Base-by-base conservation (phyloP, 2,797 vertebrate species). In the Sebastes hopkinsi region DNA sequence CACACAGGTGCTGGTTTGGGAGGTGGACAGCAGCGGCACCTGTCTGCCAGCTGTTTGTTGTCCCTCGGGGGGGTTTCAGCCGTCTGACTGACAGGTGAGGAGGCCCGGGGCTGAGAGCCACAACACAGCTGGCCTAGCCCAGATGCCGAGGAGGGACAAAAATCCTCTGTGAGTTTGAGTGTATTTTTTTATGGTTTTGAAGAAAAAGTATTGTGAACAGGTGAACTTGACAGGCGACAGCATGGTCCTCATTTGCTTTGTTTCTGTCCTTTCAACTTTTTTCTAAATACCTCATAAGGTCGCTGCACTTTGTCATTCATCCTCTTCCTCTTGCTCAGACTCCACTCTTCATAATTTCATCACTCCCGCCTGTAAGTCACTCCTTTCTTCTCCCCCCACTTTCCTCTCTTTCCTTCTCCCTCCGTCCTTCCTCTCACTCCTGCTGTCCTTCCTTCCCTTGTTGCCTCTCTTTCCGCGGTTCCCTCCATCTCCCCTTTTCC, bases 401-500 rank as follows among this genome's bases (percentile, higher is more conserved):
- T 32, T 59, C 69, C 73, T 71, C 56, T 46, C 54, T 29, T 54
- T 46, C 14, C 38, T 58, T 56, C 36, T 79, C 52, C 60, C 55
- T 81, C 74, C 54, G 50, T 88, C 83, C 79, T 83, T 86, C 85
- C 81, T 62, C 81, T 78, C 77, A 22, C 67, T 80, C 87, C 59
- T 78, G 75, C 87, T 87, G 83, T 86, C 88, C 84, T 92, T 92
- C 93, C 89, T 93, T 92, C 91, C 91, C 94, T 89, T 89, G 87
- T 87, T 93, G 84, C 90, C 90, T 92, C 82, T 89, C 87, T 87
- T 92, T 90, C 90, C 85, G 89, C 85, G 77, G 85, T 92, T 94
- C 92, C 92, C 90, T 93, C 92, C 88, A 90, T 93, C 91, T 93
- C 90, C 92, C 88, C 92, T 94, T 96, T 96, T 96, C 95, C 95